phyloP scores from a whole-genome alignment of 2,113 vertebrate genomes.

The Hyla sarda region DNA sequence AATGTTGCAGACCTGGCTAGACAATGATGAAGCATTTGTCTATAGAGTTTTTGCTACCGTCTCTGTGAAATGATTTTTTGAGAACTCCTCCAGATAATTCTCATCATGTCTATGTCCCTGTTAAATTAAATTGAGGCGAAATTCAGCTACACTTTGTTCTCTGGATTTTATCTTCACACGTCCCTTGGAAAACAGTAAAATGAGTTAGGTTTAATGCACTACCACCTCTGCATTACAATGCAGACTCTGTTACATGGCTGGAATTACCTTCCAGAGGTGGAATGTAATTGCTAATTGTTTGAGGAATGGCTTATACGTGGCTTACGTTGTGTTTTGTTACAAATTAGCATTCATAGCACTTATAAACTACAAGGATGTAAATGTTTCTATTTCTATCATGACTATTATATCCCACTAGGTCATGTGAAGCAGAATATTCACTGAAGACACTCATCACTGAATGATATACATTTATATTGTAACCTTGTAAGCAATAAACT shows the following conservation, averaged over 20 bases:
- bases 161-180: constrained; percentile 22
- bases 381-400: background rate
- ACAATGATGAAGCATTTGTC: constrained; percentile 47
- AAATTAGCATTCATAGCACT: background rate
- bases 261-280: constrained; percentile 9
- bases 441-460: background rate
- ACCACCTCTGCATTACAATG: constrained; percentile 23
- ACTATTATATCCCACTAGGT: background rate
- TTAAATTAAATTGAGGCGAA: constrained; percentile 42
- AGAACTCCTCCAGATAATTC: constrained; percentile 35
- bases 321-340: background rate
- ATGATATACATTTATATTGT: background rate
- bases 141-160: constrained; percentile 16
- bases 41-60: constrained; percentile 29
- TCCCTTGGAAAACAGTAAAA: constrained; percentile 28
- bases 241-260: constrained; percentile 24
- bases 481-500: background rate
- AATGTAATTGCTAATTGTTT: constrained; percentile 29
- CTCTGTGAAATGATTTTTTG: constrained; percentile 42
- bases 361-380: background rate
- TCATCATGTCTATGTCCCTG: constrained; percentile 12
- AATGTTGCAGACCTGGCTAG: constrained; percentile 55
- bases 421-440: background rate
- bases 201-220: constrained; percentile 30
- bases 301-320: background rate